Percentiles rank a stretch among this genome's conserved stretches.
phyloP scores from a whole-genome alignment of 2,113 vertebrate genomes.

The Empidonax alnorum region DNA sequence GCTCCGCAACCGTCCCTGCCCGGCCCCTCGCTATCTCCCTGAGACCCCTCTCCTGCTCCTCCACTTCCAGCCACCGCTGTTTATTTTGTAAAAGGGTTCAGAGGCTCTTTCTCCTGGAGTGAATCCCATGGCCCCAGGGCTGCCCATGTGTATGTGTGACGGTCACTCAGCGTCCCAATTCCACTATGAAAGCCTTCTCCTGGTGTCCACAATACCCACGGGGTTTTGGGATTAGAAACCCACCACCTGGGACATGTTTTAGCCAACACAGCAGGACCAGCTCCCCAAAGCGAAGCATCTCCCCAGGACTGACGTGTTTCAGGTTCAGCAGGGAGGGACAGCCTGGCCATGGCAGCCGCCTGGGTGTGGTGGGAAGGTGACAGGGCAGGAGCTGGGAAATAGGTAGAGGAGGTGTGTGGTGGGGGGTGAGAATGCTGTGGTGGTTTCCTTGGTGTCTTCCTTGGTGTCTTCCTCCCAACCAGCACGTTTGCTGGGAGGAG shows the following conservation, averaged over 20 bases:
- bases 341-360: rapidly evolving
- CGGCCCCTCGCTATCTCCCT: not conserved
- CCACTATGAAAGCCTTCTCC: not conserved
- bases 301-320: rapidly evolving
- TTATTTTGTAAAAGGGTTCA: not conserved
- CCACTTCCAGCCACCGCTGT: not conserved
- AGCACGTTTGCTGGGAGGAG: not conserved
- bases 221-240: not conserved
- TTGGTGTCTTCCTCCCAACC: not conserved
- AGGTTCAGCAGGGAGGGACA: not conserved
- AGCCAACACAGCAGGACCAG: not conserved
- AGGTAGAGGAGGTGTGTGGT: not conserved
- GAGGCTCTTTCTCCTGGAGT: not conserved
- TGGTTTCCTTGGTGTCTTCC: not conserved
- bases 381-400: not conserved
- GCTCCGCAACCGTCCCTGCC: not conserved
- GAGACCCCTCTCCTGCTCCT: not conserved
- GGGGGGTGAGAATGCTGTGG: not conserved
- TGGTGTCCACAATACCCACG: rapidly evolving
- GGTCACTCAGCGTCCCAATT: rapidly evolving
- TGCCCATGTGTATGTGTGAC: too few relatives aligned
- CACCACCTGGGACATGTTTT: rapidly evolving
- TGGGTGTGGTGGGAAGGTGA: not conserved
- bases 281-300: not conserved
- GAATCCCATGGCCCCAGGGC: rapidly evolving